A percentile compares a stretch with the other conserved stretches of the same genome.
Conservation (phyloP, 2,113 vertebrate species). For the Pelusios castaneus region DNA sequence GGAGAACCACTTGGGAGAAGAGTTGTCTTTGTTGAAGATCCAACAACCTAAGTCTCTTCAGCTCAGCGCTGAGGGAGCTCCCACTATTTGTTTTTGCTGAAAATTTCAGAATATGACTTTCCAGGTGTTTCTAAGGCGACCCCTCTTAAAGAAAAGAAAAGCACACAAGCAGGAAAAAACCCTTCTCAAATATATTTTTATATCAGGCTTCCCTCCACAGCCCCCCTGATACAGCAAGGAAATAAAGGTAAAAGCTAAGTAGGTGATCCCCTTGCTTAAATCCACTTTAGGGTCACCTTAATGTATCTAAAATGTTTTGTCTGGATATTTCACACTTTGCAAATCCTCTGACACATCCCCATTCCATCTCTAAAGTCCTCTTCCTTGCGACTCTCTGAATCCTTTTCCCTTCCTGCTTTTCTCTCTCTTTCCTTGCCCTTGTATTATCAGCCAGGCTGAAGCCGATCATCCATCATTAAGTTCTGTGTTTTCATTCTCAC, state of each 20-base stretch:
- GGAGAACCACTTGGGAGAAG: accelerated
- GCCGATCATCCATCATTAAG: background rate
- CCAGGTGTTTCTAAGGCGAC: background rate
- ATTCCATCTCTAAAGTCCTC: background rate
- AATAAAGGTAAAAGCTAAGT: background rate
- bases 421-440: background rate
- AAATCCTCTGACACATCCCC: background rate
- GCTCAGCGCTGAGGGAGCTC: accelerated
- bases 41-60: background rate
- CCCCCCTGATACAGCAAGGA: background rate
- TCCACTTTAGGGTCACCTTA: accelerated
- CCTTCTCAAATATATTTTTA: background rate
- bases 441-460: background rate
- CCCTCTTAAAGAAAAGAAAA: background rate
- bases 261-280: accelerated
- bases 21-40: background rate
- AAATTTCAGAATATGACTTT: background rate
- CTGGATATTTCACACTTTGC: background rate
- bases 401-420: background rate
- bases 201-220: accelerated
- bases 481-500: background rate
- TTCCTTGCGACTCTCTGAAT: background rate
- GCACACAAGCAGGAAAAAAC: background rate
- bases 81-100: accelerated
- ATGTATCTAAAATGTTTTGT: background rate